These are phyloP conservation scores for Nomada ruficornis DNA, from an alignment of 2,888 invertebrate genomes.

Conservation along the genomic window DNA sequence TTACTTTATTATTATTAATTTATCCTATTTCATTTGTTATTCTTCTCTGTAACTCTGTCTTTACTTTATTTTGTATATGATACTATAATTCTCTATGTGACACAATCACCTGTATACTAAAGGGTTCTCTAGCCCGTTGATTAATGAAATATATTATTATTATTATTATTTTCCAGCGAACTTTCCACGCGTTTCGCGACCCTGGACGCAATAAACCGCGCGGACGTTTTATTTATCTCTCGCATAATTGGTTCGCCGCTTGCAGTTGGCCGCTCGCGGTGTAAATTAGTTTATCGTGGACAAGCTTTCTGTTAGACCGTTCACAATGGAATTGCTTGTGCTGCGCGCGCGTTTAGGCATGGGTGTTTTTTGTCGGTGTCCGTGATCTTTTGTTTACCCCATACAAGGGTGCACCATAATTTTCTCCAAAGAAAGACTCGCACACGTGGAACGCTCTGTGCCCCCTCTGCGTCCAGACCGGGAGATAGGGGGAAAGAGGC, in stretches of 20 bases:
- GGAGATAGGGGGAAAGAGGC: conserved; percentile 3
- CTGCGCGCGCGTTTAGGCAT: conserved; percentile 48
- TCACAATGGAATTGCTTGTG: conserved; percentile 29
- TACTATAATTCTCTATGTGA: too few species aligned
- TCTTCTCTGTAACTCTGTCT: too few species aligned
- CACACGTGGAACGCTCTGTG: conserved; percentile 23
- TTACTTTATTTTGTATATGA: too few species aligned
- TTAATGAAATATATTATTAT: too few species aligned
- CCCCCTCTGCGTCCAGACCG: neutral
- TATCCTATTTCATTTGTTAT: too few species aligned
- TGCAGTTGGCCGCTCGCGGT: neutral
- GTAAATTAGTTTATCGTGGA: conserved; percentile 33
- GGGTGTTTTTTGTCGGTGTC: conserved; percentile 46
- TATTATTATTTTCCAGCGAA: too few species aligned
- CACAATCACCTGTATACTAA: too few species aligned
- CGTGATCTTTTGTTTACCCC: conserved; percentile 59
- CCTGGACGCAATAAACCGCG: conserved; percentile 2
- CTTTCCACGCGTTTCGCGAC: conserved; percentile 8
- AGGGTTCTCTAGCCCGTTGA: too few species aligned
- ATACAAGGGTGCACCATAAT: conserved; percentile 63
- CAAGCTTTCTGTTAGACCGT: conserved; percentile 27
- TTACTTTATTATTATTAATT: too few species aligned
- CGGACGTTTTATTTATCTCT: conserved; percentile 24
- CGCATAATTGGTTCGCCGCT: conserved; percentile 6
- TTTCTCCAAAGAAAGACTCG: conserved; percentile 55